These are phyloP conservation scores for Pteromalus puparum DNA, from an alignment of 1,140 invertebrate genomes.

Conservation along the genomic window DNA sequence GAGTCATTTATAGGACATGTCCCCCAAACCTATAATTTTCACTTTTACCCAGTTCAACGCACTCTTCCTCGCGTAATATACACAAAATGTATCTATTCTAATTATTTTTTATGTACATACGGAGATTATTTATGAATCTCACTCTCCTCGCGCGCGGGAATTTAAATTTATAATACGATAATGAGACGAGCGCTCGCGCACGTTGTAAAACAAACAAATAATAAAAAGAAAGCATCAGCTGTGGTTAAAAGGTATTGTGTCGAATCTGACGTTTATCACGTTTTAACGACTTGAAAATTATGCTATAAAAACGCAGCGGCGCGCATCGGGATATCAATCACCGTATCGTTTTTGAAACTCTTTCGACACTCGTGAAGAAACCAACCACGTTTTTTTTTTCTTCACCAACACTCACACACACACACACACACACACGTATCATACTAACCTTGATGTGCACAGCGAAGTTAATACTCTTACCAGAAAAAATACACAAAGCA, in stretches of 20 bases:
- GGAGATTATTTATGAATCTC: background rate
- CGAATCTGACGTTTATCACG: background rate
- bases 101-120: background rate
- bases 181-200: background rate
- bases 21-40: slow-evolving; percentile 60
- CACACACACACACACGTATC: background rate
- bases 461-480: background rate
- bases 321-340: background rate
- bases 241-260: too few relatives aligned
- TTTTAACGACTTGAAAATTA: too few relatives aligned
- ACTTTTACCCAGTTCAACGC: slow-evolving; percentile 28
- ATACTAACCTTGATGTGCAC: slow-evolving; percentile 20
- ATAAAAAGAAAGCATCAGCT: too few relatives aligned
- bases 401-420: background rate
- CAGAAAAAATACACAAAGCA: background rate
- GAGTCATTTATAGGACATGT: slow-evolving; percentile 34
- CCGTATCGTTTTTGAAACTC: background rate
- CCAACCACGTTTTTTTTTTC: background rate
- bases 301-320: too few relatives aligned
- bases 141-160: background rate
- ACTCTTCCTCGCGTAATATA: background rate
- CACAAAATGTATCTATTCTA: background rate
- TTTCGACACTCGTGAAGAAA: background rate
- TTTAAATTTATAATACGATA: background rate
- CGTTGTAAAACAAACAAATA: too few relatives aligned